Evolutionary conservation across 1,140 invertebrate species (phyloP).

Genomic region (Artemia franciscana): DNA sequence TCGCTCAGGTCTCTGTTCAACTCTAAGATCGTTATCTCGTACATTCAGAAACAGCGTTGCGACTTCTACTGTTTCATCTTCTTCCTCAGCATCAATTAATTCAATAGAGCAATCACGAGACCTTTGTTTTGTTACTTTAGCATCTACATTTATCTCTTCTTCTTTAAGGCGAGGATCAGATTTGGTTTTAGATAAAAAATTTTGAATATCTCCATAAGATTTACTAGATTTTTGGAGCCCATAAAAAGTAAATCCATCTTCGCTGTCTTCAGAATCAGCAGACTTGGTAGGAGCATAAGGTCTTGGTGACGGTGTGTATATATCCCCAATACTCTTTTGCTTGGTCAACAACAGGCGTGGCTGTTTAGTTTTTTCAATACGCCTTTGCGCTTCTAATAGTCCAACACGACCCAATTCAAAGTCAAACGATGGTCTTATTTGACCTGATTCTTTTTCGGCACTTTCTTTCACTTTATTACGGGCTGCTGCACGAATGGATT

Average conservation of each 20-base stretch:
- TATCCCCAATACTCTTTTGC: conserved; percentile 10
- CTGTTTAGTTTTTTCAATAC: not conserved
- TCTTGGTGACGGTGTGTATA: conserved; percentile 9
- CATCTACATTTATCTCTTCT: not conserved
- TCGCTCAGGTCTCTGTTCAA: conserved; percentile 9
- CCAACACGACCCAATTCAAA: conserved; percentile 2
- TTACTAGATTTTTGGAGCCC: not conserved
- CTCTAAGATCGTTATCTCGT: conserved; percentile 7
- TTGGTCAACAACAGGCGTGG: not conserved
- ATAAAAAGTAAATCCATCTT: not conserved
- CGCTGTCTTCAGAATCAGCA: not conserved
- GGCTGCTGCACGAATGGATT: conserved; percentile 6
- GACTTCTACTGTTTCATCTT: not conserved
- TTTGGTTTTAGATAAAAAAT: not conserved
- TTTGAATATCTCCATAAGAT: not conserved
- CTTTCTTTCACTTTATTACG: conserved; percentile 3
- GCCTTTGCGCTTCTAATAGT: conserved; percentile 6
- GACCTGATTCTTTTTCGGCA: not conserved
- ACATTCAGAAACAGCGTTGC: not conserved
- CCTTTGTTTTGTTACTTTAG: not conserved
- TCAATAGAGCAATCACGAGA: not conserved
- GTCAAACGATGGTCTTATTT: conserved; percentile 1
- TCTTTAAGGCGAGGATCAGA: not conserved
- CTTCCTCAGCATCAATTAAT: not conserved
- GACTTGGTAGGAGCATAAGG: conserved; percentile 2